A percentile compares a stretch with the other conserved stretches of the same genome.
Evolutionary conservation across 2,113 vertebrate species (phyloP).

Genomic region (Chionis minor): DNA sequence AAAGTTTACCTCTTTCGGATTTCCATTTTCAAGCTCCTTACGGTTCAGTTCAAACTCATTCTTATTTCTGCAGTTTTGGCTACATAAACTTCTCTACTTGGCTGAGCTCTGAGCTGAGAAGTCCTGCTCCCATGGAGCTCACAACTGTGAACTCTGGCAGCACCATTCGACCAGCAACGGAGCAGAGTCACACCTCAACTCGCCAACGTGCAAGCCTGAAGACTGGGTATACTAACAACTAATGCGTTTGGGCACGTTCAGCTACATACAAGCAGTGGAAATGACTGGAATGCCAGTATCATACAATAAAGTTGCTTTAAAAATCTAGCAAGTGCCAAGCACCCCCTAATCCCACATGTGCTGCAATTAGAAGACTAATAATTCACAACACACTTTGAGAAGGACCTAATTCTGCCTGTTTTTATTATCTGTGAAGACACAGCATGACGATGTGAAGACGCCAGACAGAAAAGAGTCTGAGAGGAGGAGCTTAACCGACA

Average conservation of each 20-base stretch:
- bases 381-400: background rate
- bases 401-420: background rate
- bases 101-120: background rate
- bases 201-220: background rate
- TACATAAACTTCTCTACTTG: background rate
- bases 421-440: background rate
- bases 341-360: background rate
- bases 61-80: conserved; percentile 47
- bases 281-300: background rate
- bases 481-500: background rate
- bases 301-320: background rate
- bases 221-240: background rate
- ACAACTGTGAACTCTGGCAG: conserved; percentile 26
- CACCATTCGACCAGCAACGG: background rate
- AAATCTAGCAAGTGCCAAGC: background rate
- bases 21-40: conserved; percentile 15
- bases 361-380: background rate
- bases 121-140: background rate
- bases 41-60: background rate
- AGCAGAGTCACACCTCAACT: background rate
- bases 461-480: background rate
- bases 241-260: background rate
- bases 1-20: background rate
- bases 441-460: background rate
- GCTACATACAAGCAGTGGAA: background rate